Conservation (phyloP, 2,888 invertebrate genomes). For the Himalopsyche japonica region DNA sequence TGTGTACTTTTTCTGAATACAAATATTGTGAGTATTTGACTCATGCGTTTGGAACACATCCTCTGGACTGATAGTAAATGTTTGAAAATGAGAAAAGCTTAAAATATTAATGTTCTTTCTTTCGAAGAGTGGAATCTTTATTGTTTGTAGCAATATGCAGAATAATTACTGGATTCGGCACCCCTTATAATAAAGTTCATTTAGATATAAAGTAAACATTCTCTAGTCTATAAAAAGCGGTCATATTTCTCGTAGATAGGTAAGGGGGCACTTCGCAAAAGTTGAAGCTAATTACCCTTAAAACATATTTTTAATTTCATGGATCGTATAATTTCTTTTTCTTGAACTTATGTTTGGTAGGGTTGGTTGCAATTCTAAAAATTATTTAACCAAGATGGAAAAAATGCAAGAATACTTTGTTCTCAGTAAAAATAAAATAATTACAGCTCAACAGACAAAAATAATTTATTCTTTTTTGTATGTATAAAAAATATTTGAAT, state of each 20-base stretch:
- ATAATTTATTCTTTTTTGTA: too few relatives aligned
- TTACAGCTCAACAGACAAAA: too few relatives aligned
- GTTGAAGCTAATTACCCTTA: slow-evolving; percentile 63
- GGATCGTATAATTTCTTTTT: slow-evolving; percentile 48
- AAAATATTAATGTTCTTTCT: too few relatives aligned
- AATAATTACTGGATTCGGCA: not conserved
- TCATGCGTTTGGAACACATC: too few relatives aligned
- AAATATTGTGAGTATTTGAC: too few relatives aligned
- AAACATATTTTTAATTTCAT: slow-evolving; percentile 66
- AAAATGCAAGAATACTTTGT: not conserved
- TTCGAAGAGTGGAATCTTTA: too few relatives aligned
- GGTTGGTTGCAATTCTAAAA: not conserved
- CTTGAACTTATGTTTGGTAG: slow-evolving; percentile 33
- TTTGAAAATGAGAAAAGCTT: too few relatives aligned
- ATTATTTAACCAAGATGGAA: not conserved
- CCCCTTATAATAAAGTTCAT: slow-evolving; percentile 17
- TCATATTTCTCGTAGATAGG: not conserved
- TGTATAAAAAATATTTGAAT: too few relatives aligned
- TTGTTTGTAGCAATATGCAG: not conserved
- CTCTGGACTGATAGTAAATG: too few relatives aligned
- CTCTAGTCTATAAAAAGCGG: slow-evolving; percentile 13
- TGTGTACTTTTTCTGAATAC: too few relatives aligned
- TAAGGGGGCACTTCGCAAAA: slow-evolving; percentile 1
- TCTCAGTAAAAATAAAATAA: too few relatives aligned
- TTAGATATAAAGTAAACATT: slow-evolving; percentile 25